Evolutionary conservation across 1,140 invertebrate genomes (phyloP), one percentile per base, ranked within the genome.

Genomic region (Scaptomyza graminum): DNA sequence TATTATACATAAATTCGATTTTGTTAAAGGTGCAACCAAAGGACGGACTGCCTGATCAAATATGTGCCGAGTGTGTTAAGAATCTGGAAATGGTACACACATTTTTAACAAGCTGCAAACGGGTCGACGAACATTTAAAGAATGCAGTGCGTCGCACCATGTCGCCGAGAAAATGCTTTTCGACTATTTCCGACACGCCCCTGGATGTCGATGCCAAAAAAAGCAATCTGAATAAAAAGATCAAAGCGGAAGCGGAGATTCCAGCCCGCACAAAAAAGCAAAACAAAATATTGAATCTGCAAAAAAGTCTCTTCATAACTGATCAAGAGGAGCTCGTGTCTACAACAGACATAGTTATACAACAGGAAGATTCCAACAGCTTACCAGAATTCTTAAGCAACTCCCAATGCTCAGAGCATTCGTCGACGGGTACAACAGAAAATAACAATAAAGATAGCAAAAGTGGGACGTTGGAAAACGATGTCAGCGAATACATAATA

Each of bases 21-120:
- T n/a, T 41, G 12, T 41, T 41, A 4, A 9, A 90, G 89, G 71
- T 83, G 15, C 7, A 66, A 34, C 54, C 43, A 2, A 37, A 69
- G 3, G 89, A 90, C 50, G 81, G 79, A 1, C 52, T 90, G 31
- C 89, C 89, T 0, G 84, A 90, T 18, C 71, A 89, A 43, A 90
- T 90, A 43, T 90, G 89, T 47, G 43, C 44, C 2, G 44, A 60
- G 11, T 90, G 89, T 15, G 11, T 80, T 0, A 12, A 74, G 0
- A 49, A 51, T 7, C 37, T 90, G 39, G 61, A 87, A 31, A 37
- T 55, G 18, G 64, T 67, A 4, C 63, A 80, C 3, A 25, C 56
- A 11, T 89, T 90, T 55, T 11, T 90, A 4, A 60, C 39, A 4
- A 60, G 62, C 4, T 90, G 81, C 56, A 63, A 70, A 12, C 64